Evolutionary conservation across 2,113 vertebrate species (phyloP), one percentile per base, ranked within the genome.

Genomic region (Corydoras maculifer): DNA sequence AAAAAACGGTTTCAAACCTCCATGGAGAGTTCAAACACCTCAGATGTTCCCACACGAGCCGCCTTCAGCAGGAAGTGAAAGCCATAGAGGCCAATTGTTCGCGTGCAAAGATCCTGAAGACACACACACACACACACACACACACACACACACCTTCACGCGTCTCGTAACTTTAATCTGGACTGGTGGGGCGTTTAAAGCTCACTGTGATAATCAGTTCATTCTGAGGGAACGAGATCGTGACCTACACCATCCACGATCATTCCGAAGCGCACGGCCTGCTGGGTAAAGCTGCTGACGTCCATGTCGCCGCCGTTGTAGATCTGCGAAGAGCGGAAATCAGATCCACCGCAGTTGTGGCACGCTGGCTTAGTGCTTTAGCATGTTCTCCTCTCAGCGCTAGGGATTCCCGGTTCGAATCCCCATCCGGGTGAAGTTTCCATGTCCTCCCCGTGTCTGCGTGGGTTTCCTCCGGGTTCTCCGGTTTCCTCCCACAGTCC

Each of bases 41-140:
- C 65, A 2, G 54, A 43, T 25, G 74, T 13, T 15, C 54, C 58
- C 8, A 70, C 35, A 43, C 53, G 69, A 15, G 49, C 51, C 43
- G 67, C 75, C 53, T 58, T 69, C 6, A 79, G 69, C 49, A 77
- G 65, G 70, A 79, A 79, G 66, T 77, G 79, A 64, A 81, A 79
- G n/a, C 75, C 80, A 35, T 75, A 77, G 15, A 79, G 70, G 15
- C 55, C 70, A 9, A 81, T 62, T 25, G 72, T 53, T 50, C 67
- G 69, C 14, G 61, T 76, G 72, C 69, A 68, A 48, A 55, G 62
- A 31, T 79, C 70, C 75, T 80, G 6, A 18, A 48, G 0, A 50
- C 54, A 5, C 31, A 49, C 58, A 77, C 69, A 75, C n/a, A 58
- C 50, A 63, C 59, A 70, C 69, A 66, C 30, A 48, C 14, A 62